Conservation (phyloP, 2,797 vertebrate species). For the Tenualosa ilisha region DNA sequence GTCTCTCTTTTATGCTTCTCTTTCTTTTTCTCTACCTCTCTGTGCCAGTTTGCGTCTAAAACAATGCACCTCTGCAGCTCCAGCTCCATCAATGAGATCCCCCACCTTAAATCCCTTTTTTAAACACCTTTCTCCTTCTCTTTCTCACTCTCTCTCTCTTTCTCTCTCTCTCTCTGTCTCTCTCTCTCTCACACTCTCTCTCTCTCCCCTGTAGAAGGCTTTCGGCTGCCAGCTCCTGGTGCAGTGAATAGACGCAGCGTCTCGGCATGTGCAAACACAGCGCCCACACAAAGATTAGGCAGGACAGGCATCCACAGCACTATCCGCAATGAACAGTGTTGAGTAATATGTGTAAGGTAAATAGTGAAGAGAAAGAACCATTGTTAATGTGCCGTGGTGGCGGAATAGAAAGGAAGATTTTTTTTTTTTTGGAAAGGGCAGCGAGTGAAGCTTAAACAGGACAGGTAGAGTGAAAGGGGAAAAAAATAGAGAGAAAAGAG, state of each 20-base stretch:
- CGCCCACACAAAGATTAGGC: conserved; percentile 69
- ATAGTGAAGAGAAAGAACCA: background rate
- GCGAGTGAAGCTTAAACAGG: background rate
- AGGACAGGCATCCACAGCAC: conserved; percentile 59
- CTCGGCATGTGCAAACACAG: conserved; percentile 43
- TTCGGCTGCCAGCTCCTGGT: conserved; percentile 56
- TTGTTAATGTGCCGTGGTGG: background rate
- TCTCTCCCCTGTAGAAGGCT: conserved; percentile 60
- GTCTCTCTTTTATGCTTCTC: background rate
- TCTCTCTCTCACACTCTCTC: conserved; percentile 33
- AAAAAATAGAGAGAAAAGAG: conserved; percentile 18
- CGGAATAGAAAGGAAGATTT: background rate
- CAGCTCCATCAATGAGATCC: background rate
- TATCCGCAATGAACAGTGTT: conserved; percentile 55
- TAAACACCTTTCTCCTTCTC: conserved; percentile 7
- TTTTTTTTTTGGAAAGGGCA: background rate
- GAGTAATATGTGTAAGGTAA: conserved; percentile 54
- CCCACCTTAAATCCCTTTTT: conserved; percentile 19
- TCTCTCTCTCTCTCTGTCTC: conserved; percentile 52
- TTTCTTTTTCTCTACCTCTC: background rate
- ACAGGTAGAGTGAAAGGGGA: conserved; percentile 47
- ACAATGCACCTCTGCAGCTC: conserved; percentile 1
- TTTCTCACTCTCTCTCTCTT: background rate
- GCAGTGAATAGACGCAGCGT: conserved; percentile 65
- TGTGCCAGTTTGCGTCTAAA: conserved; percentile 1